Conservation (phyloP, 2,113 vertebrate species). For the Archilochus colubris region DNA sequence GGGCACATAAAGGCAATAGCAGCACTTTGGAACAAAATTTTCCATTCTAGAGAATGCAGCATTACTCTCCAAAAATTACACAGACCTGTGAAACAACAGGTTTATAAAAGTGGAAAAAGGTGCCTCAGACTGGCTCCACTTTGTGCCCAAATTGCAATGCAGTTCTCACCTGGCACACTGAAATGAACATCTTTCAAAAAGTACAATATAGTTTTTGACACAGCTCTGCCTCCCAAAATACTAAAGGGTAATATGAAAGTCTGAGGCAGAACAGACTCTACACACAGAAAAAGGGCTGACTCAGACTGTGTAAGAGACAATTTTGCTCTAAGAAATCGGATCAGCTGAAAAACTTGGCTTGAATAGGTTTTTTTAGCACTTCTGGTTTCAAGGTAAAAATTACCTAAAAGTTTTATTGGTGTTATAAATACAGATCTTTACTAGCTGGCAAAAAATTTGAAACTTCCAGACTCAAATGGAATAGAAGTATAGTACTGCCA, state of each 20-base stretch:
- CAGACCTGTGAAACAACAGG: neutral
- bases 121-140: neutral
- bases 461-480: constrained; percentile 31
- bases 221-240: neutral
- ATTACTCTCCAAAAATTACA: neutral
- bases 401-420: neutral
- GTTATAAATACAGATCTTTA: constrained; percentile 12
- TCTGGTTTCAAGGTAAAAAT: neutral
- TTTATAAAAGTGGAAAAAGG: neutral
- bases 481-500: neutral
- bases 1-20: neutral
- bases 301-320: constrained; percentile 4
- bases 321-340: constrained; percentile 11
- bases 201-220: neutral
- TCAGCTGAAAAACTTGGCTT: neutral
- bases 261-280: neutral
- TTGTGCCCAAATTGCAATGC: neutral
- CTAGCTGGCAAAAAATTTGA: constrained; percentile 9
- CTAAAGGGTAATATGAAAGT: neutral
- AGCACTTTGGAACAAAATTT: neutral
- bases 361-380: neutral
- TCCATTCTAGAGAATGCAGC: neutral
- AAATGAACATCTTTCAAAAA: neutral
- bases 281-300: constrained; percentile 5
- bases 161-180: neutral